These are phyloP conservation scores for Todiramphus saurophagus DNA, from an alignment of 2,113 vertebrate genomes.

Conservation along the genomic window DNA sequence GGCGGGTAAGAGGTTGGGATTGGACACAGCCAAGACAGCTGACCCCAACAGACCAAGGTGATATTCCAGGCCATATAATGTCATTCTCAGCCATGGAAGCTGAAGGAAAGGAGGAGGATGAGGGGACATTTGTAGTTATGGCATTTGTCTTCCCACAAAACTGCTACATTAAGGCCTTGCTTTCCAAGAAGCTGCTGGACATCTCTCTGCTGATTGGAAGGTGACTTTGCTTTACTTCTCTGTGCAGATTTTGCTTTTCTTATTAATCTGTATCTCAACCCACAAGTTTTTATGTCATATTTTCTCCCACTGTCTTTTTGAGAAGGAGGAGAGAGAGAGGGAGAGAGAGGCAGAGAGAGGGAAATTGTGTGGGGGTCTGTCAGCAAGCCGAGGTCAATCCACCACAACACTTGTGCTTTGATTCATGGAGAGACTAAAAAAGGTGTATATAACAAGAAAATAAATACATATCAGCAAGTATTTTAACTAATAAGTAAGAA, in stretches of 20 bases:
- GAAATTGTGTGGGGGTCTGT: neutral
- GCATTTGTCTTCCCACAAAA: neutral
- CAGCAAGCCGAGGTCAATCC: neutral
- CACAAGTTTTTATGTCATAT: neutral
- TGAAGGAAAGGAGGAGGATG: neutral
- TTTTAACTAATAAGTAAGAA: neutral
- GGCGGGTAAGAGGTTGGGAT: neutral
- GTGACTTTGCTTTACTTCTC: neutral
- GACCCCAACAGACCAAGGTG: neutral
- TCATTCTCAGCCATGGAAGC: neutral
- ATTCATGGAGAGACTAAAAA: neutral
- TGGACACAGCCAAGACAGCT: neutral
- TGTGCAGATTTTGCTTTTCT: neutral
- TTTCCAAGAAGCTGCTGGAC: neutral
- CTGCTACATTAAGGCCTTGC: accelerated
- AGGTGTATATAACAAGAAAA: neutral
- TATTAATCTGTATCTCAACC: neutral
- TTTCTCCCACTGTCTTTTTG: neutral
- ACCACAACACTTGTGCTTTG: neutral
- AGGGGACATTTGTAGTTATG: accelerated
- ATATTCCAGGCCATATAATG: neutral
- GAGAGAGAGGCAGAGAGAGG: neutral
- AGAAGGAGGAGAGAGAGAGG: neutral
- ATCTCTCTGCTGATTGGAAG: neutral
- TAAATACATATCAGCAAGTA: neutral